These are phyloP conservation scores for Chelon labrosus DNA, from an alignment of 2,797 vertebrate genomes.

Conservation along the genomic window DNA sequence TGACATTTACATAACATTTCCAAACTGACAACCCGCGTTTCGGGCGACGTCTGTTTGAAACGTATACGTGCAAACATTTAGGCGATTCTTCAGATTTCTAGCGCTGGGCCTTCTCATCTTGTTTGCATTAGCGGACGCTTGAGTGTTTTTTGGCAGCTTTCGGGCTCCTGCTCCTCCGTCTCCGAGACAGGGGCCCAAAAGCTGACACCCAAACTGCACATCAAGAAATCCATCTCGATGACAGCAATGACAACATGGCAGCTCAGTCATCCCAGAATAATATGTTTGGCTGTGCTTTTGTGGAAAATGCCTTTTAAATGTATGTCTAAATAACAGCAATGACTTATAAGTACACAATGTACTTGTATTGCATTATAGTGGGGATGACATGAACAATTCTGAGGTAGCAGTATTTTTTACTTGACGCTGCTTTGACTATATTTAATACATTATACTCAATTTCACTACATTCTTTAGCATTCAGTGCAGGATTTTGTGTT, in stretches of 20 bases:
- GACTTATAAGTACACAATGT: too few relatives aligned
- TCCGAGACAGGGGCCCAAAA: slow-evolving; percentile 3
- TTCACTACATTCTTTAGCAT: too few relatives aligned
- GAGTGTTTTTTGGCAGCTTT: slow-evolving; percentile 56
- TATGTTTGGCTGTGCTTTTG: slow-evolving; percentile 24
- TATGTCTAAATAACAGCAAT: slow-evolving; percentile 8
- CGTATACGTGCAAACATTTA: slow-evolving; percentile 63
- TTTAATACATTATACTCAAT: too few relatives aligned
- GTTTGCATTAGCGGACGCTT: slow-evolving; percentile 48
- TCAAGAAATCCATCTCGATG: slow-evolving; percentile 27
- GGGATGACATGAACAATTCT: not conserved
- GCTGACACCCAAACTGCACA: slow-evolving; percentile 28
- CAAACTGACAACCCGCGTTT: slow-evolving; percentile 54
- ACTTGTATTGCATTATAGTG: not conserved
- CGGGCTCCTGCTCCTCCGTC: slow-evolving; percentile 28
- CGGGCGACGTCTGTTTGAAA: slow-evolving; percentile 66
- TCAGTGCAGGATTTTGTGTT: too few relatives aligned
- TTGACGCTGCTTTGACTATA: too few relatives aligned
- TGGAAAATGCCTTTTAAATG: slow-evolving; percentile 13
- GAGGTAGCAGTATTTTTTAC: too few relatives aligned
- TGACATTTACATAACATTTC: slow-evolving; percentile 60
- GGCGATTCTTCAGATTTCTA: slow-evolving; percentile 55
- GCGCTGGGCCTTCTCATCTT: slow-evolving; percentile 41
- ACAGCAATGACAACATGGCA: not conserved
- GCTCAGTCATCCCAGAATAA: slow-evolving; percentile 28